Percentiles rank a stretch among this genome's conserved stretches.
Conservation (phyloP, 1,140 invertebrate species). For the Heliconius eleuchia region DNA sequence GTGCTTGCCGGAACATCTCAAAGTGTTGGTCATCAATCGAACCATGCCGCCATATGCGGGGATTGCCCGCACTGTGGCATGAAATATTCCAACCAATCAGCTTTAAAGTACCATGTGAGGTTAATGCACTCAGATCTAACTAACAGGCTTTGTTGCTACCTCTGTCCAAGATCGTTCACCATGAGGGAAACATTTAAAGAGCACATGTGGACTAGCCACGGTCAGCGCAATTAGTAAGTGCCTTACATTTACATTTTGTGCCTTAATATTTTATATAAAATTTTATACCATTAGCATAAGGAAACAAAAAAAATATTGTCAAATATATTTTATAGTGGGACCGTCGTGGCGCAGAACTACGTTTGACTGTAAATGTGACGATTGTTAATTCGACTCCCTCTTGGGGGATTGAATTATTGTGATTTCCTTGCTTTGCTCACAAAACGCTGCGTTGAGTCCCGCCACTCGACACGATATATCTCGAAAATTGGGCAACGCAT, state of each 20-base stretch:
- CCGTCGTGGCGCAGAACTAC: too few species aligned
- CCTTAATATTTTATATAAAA: constrained; percentile 46
- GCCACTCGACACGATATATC: too few species aligned
- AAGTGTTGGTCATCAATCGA: constrained; percentile 67
- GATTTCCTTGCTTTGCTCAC: too few species aligned
- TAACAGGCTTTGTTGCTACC: constrained; percentile 84
- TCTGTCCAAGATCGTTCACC: constrained; percentile 84
- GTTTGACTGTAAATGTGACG: too few species aligned
- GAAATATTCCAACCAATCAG: constrained; percentile 85
- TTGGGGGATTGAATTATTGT: too few species aligned
- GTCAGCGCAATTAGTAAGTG: constrained; percentile 81
- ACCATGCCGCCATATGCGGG: constrained; percentile 83
- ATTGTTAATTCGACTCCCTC: too few species aligned
- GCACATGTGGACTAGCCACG: constrained; percentile 85
- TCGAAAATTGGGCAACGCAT: too few species aligned
- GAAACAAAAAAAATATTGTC: background rate
- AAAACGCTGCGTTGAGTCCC: too few species aligned
- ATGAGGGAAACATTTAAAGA: constrained; percentile 85
- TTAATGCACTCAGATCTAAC: constrained; percentile 86
- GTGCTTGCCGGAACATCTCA: constrained; percentile 64
- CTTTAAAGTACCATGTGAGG: constrained; percentile 86
- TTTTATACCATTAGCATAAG: constrained; percentile 33
- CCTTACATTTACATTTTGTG: constrained; percentile 53
- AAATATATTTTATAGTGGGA: background rate
- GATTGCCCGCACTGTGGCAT: constrained; percentile 86